Evolutionary conservation across 2,113 vertebrate species (phyloP).

Genomic region (Mesembrinibis cayennensis): DNA sequence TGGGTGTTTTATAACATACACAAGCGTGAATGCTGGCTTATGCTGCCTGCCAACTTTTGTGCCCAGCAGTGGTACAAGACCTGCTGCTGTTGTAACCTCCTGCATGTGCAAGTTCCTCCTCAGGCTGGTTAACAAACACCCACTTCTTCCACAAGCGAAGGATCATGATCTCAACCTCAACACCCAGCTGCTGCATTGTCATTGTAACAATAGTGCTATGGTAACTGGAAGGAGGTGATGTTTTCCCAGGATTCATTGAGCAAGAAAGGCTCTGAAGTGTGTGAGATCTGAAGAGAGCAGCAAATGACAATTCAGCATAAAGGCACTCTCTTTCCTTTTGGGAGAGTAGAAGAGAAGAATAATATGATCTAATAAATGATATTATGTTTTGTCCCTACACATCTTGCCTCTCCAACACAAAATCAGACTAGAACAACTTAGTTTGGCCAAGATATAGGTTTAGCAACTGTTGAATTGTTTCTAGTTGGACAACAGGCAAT

Average conservation of each 20-base stretch:
- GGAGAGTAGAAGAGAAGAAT: not conserved
- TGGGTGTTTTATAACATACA: not conserved
- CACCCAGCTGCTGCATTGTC: not conserved
- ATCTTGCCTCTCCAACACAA: not conserved
- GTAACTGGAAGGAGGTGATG: not conserved
- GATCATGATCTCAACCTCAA: not conserved
- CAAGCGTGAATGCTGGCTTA: fast-evolving
- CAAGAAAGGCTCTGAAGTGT: not conserved
- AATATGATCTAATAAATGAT: not conserved
- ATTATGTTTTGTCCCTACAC: not conserved
- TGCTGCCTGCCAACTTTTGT: not conserved
- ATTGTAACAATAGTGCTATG: not conserved
- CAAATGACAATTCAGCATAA: not conserved
- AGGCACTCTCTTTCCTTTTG: not conserved
- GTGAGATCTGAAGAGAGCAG: not conserved
- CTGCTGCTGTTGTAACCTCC: not conserved
- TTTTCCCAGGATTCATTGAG: not conserved
- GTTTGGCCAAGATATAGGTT: not conserved
- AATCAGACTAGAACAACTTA: not conserved
- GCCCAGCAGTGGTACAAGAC: not conserved
- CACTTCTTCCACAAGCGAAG: not conserved
- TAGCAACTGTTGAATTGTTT: not conserved
- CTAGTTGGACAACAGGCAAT: not conserved
- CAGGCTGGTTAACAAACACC: not conserved
- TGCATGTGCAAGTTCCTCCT: not conserved